Base-by-base conservation (phyloP, 2,113 vertebrate genomes). In the Sinosuthora webbiana region DNA sequence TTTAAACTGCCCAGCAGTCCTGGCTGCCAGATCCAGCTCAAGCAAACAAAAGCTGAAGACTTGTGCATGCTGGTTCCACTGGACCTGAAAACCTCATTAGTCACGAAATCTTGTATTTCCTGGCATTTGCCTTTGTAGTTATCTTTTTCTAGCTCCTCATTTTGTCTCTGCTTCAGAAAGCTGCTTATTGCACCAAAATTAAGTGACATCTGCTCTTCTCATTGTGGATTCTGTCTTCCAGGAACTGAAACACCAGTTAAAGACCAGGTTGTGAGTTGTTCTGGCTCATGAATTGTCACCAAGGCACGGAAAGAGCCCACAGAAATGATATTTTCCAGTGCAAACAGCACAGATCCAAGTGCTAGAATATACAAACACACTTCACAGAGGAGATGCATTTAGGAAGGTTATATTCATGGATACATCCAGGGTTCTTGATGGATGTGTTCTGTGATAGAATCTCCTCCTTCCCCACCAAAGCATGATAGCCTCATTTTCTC, bases 141-240 rank as follows among this genome's bases (percentile, higher is more conserved):
- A n/a, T 78, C 73, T 92, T 96, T 94, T 91, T 20, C 44, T 86
- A 81, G 68, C 30, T 78, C 64, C 60, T 86, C 41, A 12, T 90
- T 90, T 86, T 94, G 60, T 74, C 44, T 89, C 70, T 91, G 85
- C 82, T 93, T 91, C 87, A 94, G 83, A 65, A 87, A 89, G 42
- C 80, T 83, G 64, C 50, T 93, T 65, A 88, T 63, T 87, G 64
- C 71, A 81, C 64, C 44, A 83, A 94, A 86, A 92, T 75, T 83
- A 90, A 76, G 57, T 9, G 49, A 53, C 76, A 92, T 87, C 83
- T 93, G 90, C 64, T 75, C 85, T 90, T 76, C 73, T 89, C 53
- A 9, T 33, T 56, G 64, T 89, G 28, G 28, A 31, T 64, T 94
- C 80, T 78, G 31, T 87, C 76, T 92, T 90, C 68, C 49, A 95